phyloP scores from a whole-genome alignment of 2,888 invertebrate species.

The Strigamia transsilvanica region DNA sequence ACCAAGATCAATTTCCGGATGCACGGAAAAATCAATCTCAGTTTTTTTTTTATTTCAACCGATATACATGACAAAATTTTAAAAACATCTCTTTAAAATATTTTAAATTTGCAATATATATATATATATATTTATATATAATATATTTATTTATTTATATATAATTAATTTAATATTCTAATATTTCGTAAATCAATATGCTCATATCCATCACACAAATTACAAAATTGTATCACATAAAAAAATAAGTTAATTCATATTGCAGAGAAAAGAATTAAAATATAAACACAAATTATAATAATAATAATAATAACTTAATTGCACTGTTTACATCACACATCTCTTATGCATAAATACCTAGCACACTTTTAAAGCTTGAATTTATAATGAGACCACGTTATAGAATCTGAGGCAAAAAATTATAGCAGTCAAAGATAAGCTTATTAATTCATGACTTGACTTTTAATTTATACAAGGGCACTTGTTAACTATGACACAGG shows the following conservation, averaged over 20 bases:
- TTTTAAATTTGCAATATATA: conserved; percentile 38
- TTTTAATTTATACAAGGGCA: conserved; percentile 34
- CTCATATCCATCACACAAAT: background rate
- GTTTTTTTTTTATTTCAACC: conserved; percentile 20
- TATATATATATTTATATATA: conserved; percentile 2
- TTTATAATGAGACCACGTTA: conserved; percentile 14
- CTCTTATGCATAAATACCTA: conserved; percentile 20
- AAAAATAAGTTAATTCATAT: conserved; percentile 3
- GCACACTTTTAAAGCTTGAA: conserved; percentile 3
- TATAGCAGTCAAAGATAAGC: background rate
- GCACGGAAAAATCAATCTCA: background rate
- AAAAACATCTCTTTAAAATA: conserved; percentile 46
- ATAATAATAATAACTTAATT: conserved; percentile 3
- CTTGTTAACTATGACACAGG: conserved; percentile 37
- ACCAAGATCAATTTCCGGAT: no score
- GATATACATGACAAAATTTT: conserved; percentile 31
- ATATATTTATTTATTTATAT: background rate
- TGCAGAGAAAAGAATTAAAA: background rate
- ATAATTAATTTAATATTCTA: conserved; percentile 4
- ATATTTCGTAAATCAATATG: conserved; percentile 8
- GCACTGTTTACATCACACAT: background rate
- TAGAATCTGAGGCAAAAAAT: background rate
- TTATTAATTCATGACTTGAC: background rate
- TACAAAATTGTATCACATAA: conserved; percentile 31
- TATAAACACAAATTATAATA: background rate